Evolutionary conservation across 1,140 invertebrate genomes (phyloP), one percentile per base, ranked within the genome.

Genomic region (Coelopa frigida): DNA sequence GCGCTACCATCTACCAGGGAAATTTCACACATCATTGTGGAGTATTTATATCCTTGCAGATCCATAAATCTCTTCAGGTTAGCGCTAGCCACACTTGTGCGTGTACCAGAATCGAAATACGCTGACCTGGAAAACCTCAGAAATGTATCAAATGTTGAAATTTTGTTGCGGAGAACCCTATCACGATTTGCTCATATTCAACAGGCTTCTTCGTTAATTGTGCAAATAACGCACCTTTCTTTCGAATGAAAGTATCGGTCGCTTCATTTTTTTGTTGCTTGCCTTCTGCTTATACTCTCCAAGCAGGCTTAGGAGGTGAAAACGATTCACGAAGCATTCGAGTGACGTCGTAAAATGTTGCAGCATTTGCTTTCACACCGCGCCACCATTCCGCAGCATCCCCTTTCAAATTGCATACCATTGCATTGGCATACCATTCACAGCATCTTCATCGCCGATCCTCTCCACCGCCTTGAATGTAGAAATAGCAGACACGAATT

Each of bases 351-450:
- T 53, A 27, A 23, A 49, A 55, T 3, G 3, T 50, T 12, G 10
- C n/a, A 14, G 42, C n/a, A 26, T 36, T 23, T 7, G 18, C 35
- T 29, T 39, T 47, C 3, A 12, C 35, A 15, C 23, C 17, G 8
- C 7, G 35, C 18, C 12, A 20, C 21, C 23, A 15, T 17, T 4
- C 40, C 15, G 11, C 27, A 18, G 12, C 20, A 21, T 32, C 15
- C 26, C 47, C 49, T 12, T 52, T 36, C 10, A 58, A 40, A 3
- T n/a, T n/a, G n/a, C n/a, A n/a, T n/a, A n/a, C n/a, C n/a, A n/a
- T n/a, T 58, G 42, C 44, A 59, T 52, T 6, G 54, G 49, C 22
- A 58, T 40, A 17, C 56, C 54, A 29, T 38, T 49, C 3, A 56
- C 22, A 7, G 54, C 56, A 40, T 58, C 56, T 4, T 21, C 40